Evolutionary conservation across 2,888 invertebrate genomes (phyloP), one percentile per base, ranked within the genome.

Genomic region (Blera fallax): DNA sequence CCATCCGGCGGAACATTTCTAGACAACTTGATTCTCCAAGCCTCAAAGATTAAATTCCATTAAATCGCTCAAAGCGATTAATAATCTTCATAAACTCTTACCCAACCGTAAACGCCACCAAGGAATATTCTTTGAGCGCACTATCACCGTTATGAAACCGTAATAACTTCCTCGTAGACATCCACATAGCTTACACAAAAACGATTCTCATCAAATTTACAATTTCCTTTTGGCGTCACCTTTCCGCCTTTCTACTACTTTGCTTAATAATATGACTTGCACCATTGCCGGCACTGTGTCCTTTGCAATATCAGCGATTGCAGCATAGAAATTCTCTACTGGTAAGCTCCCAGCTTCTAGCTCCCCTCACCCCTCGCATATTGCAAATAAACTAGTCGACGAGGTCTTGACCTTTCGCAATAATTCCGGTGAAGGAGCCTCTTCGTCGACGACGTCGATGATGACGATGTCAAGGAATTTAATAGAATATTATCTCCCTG

Each of bases 381-480:
- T 11, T n/a, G 34, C 37, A 48, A 50, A 60, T 50, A 34, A 60
- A 60, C 50, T 58, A 34, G 14, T 21, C 32, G 16, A 14, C 2
- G n/a, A 65, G 48, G 60, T 14, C 37, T 50, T 72, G 72, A 60
- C 72, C 72, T 72, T 60, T 58, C 45, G 16, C 34, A 37, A 29
- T 72, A 11, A 50, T 60, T 72, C 16, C 10, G 11, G 3, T 29
- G 21, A 37, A 48, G 16, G 29, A 37, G 50, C 16, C 27, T 48
- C 34, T 60, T 27, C 29, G 14, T 21, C 45, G 21, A 43, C 43
- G n/a, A 27, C 32, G 65, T 6, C n/a, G 48, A n/a, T 27, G 45
- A 48, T 54, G 40, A 62, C 11, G 77, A 69, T 60, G 69, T 60
- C 50, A 48, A 69, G 69, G 77, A 77, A 77, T 77, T 77, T 77